Conservation (phyloP, 2,888 invertebrate species). For the Saturnia japonica region DNA sequence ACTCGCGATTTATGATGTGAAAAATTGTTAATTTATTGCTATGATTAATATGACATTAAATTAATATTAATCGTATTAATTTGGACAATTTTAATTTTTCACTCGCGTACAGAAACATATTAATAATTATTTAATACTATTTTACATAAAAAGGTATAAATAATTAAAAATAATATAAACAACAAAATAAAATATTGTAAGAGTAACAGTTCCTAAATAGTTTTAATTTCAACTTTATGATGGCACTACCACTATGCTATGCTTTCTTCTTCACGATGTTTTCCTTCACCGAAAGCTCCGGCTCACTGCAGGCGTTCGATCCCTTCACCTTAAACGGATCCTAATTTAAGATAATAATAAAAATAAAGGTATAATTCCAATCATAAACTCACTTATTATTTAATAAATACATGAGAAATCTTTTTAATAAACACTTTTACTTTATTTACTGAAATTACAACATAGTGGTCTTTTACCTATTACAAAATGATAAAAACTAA, state of each 20-base stretch:
- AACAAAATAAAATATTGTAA: too few relatives aligned
- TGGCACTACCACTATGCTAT: too few relatives aligned
- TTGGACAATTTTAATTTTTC: not conserved
- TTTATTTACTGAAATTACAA: not conserved
- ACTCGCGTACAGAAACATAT: not conserved
- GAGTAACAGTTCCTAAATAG: too few relatives aligned
- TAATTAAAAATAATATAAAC: too few relatives aligned
- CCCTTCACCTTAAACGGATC: too few relatives aligned
- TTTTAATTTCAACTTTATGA: too few relatives aligned
- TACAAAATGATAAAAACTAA: not conserved
- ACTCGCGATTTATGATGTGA: slow-evolving; percentile 63
- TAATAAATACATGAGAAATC: not conserved
- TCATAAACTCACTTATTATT: not conserved
- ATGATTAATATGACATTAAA: slow-evolving; percentile 41
- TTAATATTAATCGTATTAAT: not conserved
- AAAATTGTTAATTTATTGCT: slow-evolving; percentile 72
- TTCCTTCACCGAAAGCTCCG: too few relatives aligned
- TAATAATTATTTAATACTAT: too few relatives aligned
- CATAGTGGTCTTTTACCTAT: not conserved
- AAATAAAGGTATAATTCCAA: not conserved
- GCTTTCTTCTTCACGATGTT: too few relatives aligned
- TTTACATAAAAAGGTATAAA: too few relatives aligned
- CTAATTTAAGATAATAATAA: too few relatives aligned
- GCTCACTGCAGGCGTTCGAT: too few relatives aligned
- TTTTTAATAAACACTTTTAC: not conserved